Conservation (phyloP, 2,797 vertebrate genomes). For the Petrocephalus schoutedeni region DNA sequence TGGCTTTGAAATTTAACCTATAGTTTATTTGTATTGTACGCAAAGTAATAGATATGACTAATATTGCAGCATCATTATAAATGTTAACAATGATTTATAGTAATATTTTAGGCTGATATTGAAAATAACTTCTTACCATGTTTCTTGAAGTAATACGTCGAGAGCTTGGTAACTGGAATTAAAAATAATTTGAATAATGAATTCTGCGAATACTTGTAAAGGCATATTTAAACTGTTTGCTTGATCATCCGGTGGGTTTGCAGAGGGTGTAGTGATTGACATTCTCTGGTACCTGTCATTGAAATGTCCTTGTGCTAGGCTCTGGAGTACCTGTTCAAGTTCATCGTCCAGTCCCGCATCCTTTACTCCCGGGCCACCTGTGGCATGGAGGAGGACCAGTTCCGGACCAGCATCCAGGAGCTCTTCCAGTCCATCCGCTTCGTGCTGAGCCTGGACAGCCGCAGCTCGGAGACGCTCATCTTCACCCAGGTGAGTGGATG, state of each 20-base stretch:
- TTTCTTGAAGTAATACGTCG: not conserved
- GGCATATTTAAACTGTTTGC: not conserved
- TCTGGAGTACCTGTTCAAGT: slow-evolving; percentile 97
- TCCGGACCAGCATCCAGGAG: slow-evolving; percentile 91
- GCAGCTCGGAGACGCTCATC: slow-evolving; percentile 94
- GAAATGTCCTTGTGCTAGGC: slow-evolving; percentile 63
- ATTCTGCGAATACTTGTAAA: not conserved
- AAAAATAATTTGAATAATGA: not conserved
- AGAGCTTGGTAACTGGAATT: not conserved
- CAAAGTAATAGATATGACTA: not conserved
- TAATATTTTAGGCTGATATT: not conserved
- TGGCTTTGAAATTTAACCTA: too few relatives aligned
- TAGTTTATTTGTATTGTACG: not conserved
- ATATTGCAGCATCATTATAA: not conserved
- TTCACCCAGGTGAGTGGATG: slow-evolving; percentile 86
- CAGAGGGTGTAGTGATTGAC: too few relatives aligned
- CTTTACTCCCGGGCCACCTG: slow-evolving; percentile 95
- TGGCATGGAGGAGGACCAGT: slow-evolving; percentile 96
- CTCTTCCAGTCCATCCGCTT: slow-evolving; percentile 99
- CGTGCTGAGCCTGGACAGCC: slow-evolving; percentile 93
- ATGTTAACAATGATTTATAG: not conserved
- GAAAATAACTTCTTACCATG: not conserved
- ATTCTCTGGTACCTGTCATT: not conserved
- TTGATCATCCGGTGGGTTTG: not conserved
- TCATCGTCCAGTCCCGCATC: slow-evolving; percentile 97